phyloP scores from a whole-genome alignment of 2,113 vertebrate species.

The Camelus bactrianus region DNA sequence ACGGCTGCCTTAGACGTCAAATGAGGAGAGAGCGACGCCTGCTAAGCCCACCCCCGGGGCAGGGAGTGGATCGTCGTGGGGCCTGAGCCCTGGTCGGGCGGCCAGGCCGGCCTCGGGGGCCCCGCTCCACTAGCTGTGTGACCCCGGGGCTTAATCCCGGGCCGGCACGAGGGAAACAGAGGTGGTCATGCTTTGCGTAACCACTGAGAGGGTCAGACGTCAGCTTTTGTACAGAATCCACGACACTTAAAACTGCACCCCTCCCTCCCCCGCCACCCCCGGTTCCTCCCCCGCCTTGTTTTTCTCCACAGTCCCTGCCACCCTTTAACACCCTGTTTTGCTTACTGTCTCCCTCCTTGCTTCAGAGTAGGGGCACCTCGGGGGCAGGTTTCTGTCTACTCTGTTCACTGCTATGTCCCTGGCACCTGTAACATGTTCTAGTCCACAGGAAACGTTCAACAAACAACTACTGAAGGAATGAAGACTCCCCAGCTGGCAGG shows the following conservation, averaged over 20 bases:
- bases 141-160: background rate
- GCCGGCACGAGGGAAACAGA: background rate
- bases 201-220: too few relatives aligned
- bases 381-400: background rate
- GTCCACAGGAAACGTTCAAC: background rate
- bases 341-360: background rate
- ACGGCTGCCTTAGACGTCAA: background rate
- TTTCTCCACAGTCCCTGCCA: background rate
- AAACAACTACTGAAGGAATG: background rate
- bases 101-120: accelerated
- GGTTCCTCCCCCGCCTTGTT: background rate
- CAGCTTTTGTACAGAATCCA: background rate
- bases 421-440: background rate
- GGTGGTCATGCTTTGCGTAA: too few relatives aligned
- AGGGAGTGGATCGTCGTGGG: background rate
- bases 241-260: too few relatives aligned
- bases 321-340: background rate
- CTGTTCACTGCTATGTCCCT: background rate
- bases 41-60: background rate
- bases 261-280: accelerated
- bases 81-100: background rate
- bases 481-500: background rate
- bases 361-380: accelerated
- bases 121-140: background rate
- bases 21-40: background rate